A percentile compares a stretch with the other conserved stretches of the same genome.
Evolutionary conservation across 2,113 vertebrate genomes (phyloP).

Genomic region (Mustelus asterias): DNA sequence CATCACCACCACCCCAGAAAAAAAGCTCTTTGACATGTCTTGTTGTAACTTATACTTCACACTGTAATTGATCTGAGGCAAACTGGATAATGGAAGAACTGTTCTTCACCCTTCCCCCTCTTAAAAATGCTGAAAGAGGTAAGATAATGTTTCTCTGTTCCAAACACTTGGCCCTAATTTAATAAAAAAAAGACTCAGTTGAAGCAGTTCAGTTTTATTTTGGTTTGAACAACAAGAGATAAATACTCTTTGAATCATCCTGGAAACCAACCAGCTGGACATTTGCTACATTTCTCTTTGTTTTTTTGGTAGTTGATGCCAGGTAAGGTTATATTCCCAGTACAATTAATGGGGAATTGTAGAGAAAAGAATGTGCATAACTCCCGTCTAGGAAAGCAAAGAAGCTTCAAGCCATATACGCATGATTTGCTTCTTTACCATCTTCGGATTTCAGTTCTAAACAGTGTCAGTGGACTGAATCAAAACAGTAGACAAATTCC

Average conservation of each 20-base stretch:
- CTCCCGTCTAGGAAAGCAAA: background rate
- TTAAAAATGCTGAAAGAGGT: background rate
- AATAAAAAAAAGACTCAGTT: background rate
- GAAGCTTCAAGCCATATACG: background rate
- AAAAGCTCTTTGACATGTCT: background rate
- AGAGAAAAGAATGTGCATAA: constrained; percentile 21
- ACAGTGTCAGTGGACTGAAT: background rate
- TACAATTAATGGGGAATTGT: background rate
- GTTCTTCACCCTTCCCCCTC: background rate
- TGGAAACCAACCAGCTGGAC: background rate
- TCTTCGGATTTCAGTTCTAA: background rate
- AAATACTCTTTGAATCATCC: background rate
- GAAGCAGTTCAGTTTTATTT: background rate
- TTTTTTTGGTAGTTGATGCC: background rate
- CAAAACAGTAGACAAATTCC: background rate
- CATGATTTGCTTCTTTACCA: background rate
- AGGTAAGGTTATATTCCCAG: constrained; percentile 22
- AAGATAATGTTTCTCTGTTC: constrained; percentile 20
- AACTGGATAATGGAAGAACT: constrained; percentile 4
- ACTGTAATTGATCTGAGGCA: constrained; percentile 1
- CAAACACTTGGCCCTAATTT: background rate
- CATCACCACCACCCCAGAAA: background rate
- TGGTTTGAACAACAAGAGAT: background rate
- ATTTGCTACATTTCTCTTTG: background rate
- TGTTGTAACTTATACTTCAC: background rate